Evolutionary conservation across 2,113 vertebrate species (phyloP).

Genomic region (Microtus pennsylvanicus): DNA sequence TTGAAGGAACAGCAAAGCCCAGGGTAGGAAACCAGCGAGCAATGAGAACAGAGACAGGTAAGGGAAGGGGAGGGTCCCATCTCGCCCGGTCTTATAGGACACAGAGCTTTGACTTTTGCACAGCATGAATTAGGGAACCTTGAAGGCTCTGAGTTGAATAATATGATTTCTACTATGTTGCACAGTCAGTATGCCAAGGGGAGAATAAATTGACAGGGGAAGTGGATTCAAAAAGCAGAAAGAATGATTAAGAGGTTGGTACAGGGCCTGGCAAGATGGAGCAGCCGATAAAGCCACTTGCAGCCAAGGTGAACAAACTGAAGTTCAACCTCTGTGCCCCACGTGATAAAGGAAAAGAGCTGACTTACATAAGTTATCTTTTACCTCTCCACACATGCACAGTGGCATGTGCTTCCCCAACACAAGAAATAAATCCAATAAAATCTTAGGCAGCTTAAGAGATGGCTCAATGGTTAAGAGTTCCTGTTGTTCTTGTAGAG

Average conservation of each 20-base stretch:
- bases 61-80: not conserved
- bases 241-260: not conserved
- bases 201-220: not conserved
- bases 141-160: not conserved
- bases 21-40: not conserved
- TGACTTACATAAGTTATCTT: not conserved
- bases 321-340: not conserved
- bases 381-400: not conserved
- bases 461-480: not conserved
- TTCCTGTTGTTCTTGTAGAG: not conserved
- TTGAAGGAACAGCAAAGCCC: not conserved
- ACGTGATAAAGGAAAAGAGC: not conserved
- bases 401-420: not conserved
- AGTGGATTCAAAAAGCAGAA: not conserved
- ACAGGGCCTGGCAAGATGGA: not conserved
- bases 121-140: not conserved
- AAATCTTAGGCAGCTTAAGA: not conserved
- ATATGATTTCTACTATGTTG: not conserved
- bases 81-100: fast-evolving
- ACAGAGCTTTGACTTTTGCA: not conserved
- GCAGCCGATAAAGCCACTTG: not conserved
- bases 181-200: not conserved
- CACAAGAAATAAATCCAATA: not conserved
- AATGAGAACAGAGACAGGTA: not conserved
- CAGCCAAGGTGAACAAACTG: not conserved